Percentiles rank a stretch among this genome's conserved stretches.
Evolutionary conservation across 1,140 invertebrate species (phyloP).

Genomic region (Dendroctonus valens): DNA sequence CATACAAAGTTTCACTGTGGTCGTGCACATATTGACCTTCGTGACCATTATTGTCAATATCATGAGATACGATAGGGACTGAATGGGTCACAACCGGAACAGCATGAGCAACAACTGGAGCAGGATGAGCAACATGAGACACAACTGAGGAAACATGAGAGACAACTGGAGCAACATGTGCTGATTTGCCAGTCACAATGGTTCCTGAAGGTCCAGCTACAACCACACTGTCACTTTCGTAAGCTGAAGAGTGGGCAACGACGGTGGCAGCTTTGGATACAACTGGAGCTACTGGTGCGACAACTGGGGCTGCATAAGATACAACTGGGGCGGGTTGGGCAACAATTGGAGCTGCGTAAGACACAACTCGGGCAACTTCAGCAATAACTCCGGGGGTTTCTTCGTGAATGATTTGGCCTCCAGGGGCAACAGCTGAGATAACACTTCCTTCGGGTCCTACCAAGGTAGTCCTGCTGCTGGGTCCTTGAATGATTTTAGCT

Average conservation of each 20-base stretch:
- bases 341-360: slow-evolving; percentile 8
- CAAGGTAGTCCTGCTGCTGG: slow-evolving; percentile 38
- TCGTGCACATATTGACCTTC: too few species aligned
- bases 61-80: slow-evolving; percentile 8
- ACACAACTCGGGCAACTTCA: slow-evolving; percentile 18
- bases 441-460: slow-evolving; percentile 41
- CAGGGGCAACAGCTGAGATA: slow-evolving; percentile 36
- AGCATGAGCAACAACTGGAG: neutral
- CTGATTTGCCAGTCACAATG: neutral
- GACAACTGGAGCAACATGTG: neutral
- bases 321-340: slow-evolving; percentile 19
- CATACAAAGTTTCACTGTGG: too few species aligned
- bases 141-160: too few species aligned
- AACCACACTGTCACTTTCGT: neutral
- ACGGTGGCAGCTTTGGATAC: slow-evolving; percentile 4
- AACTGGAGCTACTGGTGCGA: slow-evolving; percentile 4
- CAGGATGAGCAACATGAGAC: neutral
- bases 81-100: neutral
- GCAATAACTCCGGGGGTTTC: slow-evolving; percentile 28
- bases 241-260: neutral
- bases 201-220: neutral
- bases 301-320: slow-evolving; percentile 9
- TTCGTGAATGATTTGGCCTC: slow-evolving; percentile 38
- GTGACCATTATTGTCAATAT: too few species aligned
- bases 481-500: slow-evolving; percentile 39